Conservation (phyloP, 2,113 vertebrate genomes). For the Meles meles region DNA sequence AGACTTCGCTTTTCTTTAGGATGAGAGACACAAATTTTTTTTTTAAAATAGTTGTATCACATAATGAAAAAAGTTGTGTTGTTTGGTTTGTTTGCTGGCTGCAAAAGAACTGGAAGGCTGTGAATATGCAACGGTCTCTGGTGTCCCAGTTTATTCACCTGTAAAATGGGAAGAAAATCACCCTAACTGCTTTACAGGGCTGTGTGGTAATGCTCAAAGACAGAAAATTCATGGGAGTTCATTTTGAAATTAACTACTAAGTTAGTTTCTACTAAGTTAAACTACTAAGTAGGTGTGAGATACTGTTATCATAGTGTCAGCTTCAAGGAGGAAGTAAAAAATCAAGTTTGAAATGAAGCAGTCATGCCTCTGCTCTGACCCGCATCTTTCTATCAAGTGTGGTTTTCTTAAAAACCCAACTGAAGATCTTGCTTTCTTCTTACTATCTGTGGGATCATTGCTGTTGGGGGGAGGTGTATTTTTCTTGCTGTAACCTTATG, state of each 20-base stretch:
- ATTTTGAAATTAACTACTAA: constrained; percentile 26
- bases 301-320: neutral
- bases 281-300: neutral
- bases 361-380: neutral
- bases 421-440: neutral
- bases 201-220: neutral
- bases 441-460: neutral
- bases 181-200: neutral
- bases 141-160: neutral
- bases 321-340: neutral
- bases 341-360: neutral
- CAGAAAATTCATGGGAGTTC: neutral
- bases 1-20: neutral
- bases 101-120: neutral
- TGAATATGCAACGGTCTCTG: neutral
- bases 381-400: neutral
- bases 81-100: neutral
- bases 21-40: neutral
- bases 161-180: neutral
- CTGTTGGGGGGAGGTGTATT: neutral
- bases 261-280: too few species aligned
- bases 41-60: neutral
- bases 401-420: neutral
- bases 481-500: constrained; percentile 20
- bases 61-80: neutral